These are phyloP conservation scores for Argyrosomus japonicus DNA, from an alignment of 2,113 vertebrate genomes.

Conservation along the genomic window DNA sequence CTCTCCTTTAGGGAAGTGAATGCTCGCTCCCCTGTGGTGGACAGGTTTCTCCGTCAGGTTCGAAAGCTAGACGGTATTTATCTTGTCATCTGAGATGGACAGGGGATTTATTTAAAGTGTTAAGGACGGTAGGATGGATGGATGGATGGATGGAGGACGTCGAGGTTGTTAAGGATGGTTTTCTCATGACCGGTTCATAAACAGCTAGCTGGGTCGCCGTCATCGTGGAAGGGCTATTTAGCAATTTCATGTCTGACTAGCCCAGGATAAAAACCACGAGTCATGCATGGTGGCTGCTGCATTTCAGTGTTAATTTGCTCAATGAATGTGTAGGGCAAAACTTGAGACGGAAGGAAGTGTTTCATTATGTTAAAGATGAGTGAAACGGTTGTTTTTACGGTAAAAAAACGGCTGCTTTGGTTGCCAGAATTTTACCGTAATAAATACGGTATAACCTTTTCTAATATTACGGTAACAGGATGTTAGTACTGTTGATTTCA, in stretches of 20 bases:
- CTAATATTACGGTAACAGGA: no score
- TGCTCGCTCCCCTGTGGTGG: constrained; percentile 39
- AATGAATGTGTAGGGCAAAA: background rate
- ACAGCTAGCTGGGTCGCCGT: constrained; percentile 20
- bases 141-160: constrained; percentile 17
- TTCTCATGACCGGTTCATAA: constrained; percentile 43
- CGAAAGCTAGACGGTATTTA: constrained; percentile 57
- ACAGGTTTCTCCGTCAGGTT: constrained; percentile 61
- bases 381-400: no score
- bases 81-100: constrained; percentile 72
- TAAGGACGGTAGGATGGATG: constrained; percentile 49
- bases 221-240: constrained; percentile 14
- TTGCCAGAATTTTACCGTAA: no score
- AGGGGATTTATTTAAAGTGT: constrained; percentile 66
- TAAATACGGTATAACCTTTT: no score
- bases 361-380: no score
- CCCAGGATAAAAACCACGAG: background rate
- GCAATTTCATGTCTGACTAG: constrained; percentile 39
- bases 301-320: background rate
- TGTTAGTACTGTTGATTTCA: no score
- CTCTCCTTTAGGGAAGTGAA: constrained; percentile 42
- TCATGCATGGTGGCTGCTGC: background rate
- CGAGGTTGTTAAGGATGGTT: constrained; percentile 12
- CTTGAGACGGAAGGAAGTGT: background rate
- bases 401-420: no score